A percentile compares a stretch with the other conserved stretches of the same genome.
phyloP scores from a whole-genome alignment of 2,888 invertebrate genomes.

The Apotomis capreana region DNA sequence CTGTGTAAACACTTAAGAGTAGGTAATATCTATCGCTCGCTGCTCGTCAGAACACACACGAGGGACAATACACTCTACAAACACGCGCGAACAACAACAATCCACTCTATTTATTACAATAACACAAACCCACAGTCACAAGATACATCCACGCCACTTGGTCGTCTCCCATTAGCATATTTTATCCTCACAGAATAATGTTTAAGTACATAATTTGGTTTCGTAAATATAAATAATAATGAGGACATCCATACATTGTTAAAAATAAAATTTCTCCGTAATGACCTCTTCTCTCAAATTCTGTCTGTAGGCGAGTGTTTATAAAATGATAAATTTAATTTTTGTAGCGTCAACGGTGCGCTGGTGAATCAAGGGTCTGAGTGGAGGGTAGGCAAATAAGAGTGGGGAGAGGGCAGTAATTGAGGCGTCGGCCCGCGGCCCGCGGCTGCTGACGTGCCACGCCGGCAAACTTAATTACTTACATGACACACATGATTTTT shows the following conservation, averaged over 20 bases:
- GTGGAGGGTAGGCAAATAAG: slow-evolving; percentile 41
- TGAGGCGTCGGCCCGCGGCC: slow-evolving; percentile 25
- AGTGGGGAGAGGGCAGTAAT: slow-evolving; percentile 36
- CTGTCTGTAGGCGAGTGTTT: slow-evolving; percentile 38
- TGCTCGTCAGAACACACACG: slow-evolving; percentile 13
- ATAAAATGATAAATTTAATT: slow-evolving; percentile 41
- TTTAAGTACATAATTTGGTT: slow-evolving; percentile 7
- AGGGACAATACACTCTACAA: slow-evolving; percentile 11
- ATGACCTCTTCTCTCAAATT: slow-evolving; percentile 36
- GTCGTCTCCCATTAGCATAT: neutral
- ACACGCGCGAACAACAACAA: slow-evolving; percentile 18
- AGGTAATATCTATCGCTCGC: slow-evolving; percentile 19
- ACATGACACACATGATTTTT: slow-evolving; percentile 34
- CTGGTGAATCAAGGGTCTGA: slow-evolving; percentile 41
- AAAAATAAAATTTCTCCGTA: slow-evolving; percentile 33
- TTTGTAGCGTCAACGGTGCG: slow-evolving; percentile 38
- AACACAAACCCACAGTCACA: neutral
- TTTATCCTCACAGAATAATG: neutral
- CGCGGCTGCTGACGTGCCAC: slow-evolving; percentile 27
- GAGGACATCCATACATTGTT: slow-evolving; percentile 30
- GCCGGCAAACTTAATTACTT: slow-evolving; percentile 34
- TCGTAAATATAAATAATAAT: slow-evolving; percentile 25
- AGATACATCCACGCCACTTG: neutral
- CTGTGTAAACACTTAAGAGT: slow-evolving; percentile 14
- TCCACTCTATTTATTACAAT: slow-evolving; percentile 22